Base-by-base conservation (phyloP, 2,113 vertebrate species). In the Channa maculata region DNA sequence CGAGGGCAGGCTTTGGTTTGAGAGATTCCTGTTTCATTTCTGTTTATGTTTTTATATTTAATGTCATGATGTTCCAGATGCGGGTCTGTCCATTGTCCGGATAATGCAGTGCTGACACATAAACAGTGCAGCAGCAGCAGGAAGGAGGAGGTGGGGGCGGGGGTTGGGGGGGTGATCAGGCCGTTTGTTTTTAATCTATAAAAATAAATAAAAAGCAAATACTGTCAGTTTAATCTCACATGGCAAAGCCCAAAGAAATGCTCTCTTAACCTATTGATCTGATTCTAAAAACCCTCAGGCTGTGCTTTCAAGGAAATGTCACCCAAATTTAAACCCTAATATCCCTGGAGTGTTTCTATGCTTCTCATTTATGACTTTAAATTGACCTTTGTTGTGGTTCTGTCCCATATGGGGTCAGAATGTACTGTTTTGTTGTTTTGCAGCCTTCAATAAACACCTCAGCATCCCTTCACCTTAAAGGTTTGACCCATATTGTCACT, bases 31-130 rank as follows among this genome's bases (percentile, higher is more conserved):
- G 46, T 51, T 44, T 76, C 2, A 39, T 79, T 43, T 48, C 0
- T 33, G 39, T 1, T 8, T 13, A 41, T 1, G 9, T 2, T 8
- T 33, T 81, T 45, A 15, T 15, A 75, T 36, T 14, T 43, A 58
- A 41, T 37, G 58, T 52, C 2, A 9, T 58, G 11, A 12, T 12
- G 12, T 65, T 24, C 24, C 39, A 59, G 44, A 45, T 64, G 49
- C 45, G 39, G 36, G 8, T 59, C 37, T 36, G 66, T 54, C n/a
- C 67, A 72, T 3, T 65, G 65, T 80, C 58, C 62, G 62, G 43
- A 44, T 74, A 84, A 77, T 71, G 78, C 72, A 54, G 80, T 3
- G 5, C 52, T 77, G 74, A 75, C 49, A 81, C 52, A 72, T 59
- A 80, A 77, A 85, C 58, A 80, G 61, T 71, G 61, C 66, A 80